phyloP scores from a whole-genome alignment of 30 jellyfish, hydroid and myxozoan species.

The Cassiopea xamachana region DNA sequence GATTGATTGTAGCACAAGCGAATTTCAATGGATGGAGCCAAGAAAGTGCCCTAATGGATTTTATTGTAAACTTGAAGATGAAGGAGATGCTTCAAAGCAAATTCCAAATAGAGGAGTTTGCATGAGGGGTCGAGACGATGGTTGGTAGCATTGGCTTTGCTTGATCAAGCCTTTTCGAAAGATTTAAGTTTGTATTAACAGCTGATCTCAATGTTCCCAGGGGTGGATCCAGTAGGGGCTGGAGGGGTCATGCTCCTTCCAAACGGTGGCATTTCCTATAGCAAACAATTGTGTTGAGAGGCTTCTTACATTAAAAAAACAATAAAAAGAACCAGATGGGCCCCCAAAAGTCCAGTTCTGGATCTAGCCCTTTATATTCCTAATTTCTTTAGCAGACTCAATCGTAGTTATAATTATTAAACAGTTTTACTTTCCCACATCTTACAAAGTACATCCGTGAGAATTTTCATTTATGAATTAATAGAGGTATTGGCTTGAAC shows the following conservation, averaged over 20 bases:
- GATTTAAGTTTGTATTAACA: no score
- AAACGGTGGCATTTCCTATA: no score
- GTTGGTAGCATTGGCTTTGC: not conserved
- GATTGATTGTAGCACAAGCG: constrained; percentile 79
- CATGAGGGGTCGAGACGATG: not conserved
- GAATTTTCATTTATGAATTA: no score
- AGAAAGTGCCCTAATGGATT: constrained; percentile 63
- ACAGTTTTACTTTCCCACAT: no score
- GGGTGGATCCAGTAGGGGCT: not conserved
- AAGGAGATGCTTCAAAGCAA: constrained; percentile 40
- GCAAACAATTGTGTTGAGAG: no score
- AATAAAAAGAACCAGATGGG: no score
- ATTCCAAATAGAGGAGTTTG: constrained; percentile 81
- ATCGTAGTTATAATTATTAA: no score
- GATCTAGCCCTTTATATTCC: not conserved
- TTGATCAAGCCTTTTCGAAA: not conserved
- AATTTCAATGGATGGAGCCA: constrained; percentile 59
- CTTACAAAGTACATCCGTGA: no score
- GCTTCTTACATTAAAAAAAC: no score
- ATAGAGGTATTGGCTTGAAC: no score
- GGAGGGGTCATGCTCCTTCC: not conserved
- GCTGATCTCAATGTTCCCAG: not conserved
- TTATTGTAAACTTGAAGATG: constrained; percentile 38
- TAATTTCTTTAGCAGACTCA: no score
- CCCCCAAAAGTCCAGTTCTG: not conserved